These are phyloP conservation scores for Pegoplata infirma DNA, from an alignment of 2,888 invertebrate species.

Conservation along the genomic window DNA sequence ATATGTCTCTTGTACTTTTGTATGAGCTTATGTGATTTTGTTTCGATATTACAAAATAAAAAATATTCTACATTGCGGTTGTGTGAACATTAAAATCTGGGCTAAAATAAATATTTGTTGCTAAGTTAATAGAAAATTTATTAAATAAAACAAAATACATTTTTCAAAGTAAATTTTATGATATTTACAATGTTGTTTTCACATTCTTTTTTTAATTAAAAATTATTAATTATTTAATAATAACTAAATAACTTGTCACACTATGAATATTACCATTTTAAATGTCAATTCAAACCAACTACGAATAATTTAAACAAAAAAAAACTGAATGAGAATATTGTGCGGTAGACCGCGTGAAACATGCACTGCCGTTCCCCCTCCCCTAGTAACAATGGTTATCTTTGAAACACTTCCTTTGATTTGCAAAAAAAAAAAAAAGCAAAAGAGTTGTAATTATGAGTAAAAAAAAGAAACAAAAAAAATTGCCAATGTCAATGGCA, in stretches of 20 bases:
- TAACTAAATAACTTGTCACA: slow-evolving; percentile 4
- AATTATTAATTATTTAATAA: background rate
- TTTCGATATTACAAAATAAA: background rate
- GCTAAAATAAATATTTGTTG: slow-evolving; percentile 14
- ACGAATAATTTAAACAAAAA: background rate
- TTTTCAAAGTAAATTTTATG: background rate
- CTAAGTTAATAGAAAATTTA: slow-evolving; percentile 6
- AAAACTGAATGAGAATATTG: slow-evolving; percentile 11
- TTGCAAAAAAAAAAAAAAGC: background rate
- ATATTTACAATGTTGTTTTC: background rate
- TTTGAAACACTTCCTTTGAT: background rate
- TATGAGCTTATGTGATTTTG: background rate
- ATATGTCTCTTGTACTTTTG: background rate
- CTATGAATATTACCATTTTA: slow-evolving; percentile 1
- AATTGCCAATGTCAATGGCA: slow-evolving; percentile 2
- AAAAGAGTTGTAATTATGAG: background rate
- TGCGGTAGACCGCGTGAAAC: background rate
- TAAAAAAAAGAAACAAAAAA: slow-evolving; percentile 1
- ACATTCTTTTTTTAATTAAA: background rate
- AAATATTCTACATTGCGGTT: background rate
- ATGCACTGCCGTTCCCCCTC: background rate
- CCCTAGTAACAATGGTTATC: no score
- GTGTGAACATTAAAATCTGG: slow-evolving; percentile 9
- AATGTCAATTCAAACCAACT: slow-evolving; percentile 4
- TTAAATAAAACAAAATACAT: background rate